phyloP scores from a whole-genome alignment of 2,113 vertebrate species.

The Prietella phreatophila region DNA sequence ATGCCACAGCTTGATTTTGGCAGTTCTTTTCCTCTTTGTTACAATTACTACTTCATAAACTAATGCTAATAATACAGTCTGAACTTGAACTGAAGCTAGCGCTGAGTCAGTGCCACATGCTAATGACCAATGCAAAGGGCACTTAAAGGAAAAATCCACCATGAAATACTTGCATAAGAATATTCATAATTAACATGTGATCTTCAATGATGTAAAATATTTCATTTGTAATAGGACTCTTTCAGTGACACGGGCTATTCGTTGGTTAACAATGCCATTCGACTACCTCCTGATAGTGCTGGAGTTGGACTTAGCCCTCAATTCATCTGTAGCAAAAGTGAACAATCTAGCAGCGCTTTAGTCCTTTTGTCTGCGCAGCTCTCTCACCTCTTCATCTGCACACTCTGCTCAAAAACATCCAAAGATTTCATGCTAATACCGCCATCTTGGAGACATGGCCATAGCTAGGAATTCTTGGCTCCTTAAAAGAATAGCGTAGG shows the following conservation, averaged over 20 bases:
- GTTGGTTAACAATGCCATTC: not conserved
- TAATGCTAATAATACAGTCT: not conserved
- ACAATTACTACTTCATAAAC: not conserved
- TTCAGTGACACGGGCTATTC: not conserved
- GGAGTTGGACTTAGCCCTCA: not conserved
- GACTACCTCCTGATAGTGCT: not conserved
- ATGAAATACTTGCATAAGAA: not conserved
- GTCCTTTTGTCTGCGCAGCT: not conserved
- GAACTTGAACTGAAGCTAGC: not conserved
- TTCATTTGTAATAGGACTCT: not conserved
- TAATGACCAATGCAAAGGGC: not conserved
- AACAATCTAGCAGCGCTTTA: not conserved
- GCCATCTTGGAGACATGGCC: not conserved
- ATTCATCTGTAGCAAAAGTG: not conserved
- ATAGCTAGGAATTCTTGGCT: not conserved
- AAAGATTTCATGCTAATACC: not conserved
- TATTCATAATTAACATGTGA: not conserved
- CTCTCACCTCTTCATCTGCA: not conserved
- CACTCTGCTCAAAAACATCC: not conserved
- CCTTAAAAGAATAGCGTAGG: not conserved
- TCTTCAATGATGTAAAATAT: not conserved
- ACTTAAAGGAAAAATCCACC: not conserved
- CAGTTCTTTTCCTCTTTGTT: not conserved
- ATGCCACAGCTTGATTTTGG: not conserved
- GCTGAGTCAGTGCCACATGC: not conserved